Conservation (phyloP, 2,797 vertebrate species). For the Apodemus agrarius region DNA sequence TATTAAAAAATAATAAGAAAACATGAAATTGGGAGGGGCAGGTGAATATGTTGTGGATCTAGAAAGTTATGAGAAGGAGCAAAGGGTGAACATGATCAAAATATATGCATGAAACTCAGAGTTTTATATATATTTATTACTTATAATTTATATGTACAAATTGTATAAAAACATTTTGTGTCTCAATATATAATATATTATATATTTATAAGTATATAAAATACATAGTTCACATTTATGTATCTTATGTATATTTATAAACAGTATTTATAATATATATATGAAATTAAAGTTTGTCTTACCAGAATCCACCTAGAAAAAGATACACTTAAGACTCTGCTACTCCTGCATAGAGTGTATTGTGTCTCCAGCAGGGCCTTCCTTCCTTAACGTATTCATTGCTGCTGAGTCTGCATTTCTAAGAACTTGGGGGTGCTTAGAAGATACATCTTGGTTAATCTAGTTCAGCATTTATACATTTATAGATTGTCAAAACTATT, state of each 20-base stretch:
- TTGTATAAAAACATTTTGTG: background rate
- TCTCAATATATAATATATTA: background rate
- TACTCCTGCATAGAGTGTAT: background rate
- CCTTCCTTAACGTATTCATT: background rate
- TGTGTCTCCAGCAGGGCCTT: background rate
- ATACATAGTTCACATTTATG: background rate
- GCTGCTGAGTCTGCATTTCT: background rate
- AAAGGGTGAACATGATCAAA: background rate
- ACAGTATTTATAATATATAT: background rate
- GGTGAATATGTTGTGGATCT: no score
- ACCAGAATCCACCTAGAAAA: background rate
- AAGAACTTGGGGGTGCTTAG: background rate
- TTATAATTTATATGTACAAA: background rate
- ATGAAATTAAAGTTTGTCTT: background rate
- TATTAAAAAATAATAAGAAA: background rate
- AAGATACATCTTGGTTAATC: background rate
- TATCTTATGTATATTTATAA: background rate
- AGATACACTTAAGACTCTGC: background rate
- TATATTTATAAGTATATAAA: background rate
- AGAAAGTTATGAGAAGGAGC: background rate
- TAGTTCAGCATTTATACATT: background rate
- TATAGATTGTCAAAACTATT: background rate
- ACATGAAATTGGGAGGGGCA: background rate
- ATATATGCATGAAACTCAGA: background rate
- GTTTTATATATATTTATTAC: background rate